Evolutionary conservation across 1,140 invertebrate genomes (phyloP), one percentile per base, ranked within the genome.

Genomic region (Goniozus legneri): DNA sequence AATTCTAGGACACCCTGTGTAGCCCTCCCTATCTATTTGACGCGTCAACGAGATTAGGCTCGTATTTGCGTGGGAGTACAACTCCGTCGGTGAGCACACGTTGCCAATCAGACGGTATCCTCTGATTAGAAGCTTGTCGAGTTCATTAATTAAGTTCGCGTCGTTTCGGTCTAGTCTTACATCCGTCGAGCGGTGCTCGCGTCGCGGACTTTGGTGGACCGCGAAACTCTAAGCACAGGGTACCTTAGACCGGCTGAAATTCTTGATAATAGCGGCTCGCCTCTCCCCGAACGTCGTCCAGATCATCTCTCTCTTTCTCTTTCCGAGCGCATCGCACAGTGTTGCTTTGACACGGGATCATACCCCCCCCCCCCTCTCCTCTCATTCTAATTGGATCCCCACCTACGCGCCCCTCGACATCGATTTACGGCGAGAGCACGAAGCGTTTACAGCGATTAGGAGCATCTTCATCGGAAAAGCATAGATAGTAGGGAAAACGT

Each of bases 61-160:
- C 41, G 37, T 69, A 65, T 68, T 69, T 69, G 63, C 50, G 50
- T 50, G 49, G n/a, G n/a, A 51, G 40, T 40, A 22, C 12, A 31
- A 30, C 43, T 47, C 46, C 35, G 42, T 46, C 43, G 50, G 34
- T 47, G 41, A 51, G 46, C 40, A 15, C 51, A 54, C 38, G 56
- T 56, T 55, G 54, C 57, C 54, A 67, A 63, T 71, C 65, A 65
- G 52, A 64, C 67, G 57, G 55, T 64, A 60, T n/a, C 60, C 63
- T 65, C 59, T 73, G 69, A 73, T 71, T 71, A 71, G 58, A 73
- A 68, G 64, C 54, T 58, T 51, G 53, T 41, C 45, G 46, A 57
- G 52, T 60, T 67, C 61, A 60, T 69, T 69, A 66, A 66, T 67
- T 68, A 65, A 34, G 61, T 34, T 39, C 40, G 50, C 36, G 47